Conservation (phyloP, 2,113 vertebrate species). For the Grantiella picta region DNA sequence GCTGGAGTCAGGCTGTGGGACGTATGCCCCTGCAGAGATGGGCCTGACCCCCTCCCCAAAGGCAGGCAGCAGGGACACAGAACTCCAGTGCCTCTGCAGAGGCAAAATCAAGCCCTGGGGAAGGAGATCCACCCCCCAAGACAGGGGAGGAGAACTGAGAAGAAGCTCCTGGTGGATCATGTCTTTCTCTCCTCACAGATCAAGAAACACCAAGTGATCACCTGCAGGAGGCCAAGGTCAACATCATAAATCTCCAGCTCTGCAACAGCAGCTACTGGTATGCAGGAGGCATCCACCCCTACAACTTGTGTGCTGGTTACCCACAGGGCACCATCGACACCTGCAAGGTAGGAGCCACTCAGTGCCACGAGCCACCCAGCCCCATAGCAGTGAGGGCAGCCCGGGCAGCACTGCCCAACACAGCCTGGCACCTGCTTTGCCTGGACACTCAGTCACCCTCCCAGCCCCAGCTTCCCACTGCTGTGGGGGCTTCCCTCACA, state of each 20-base stretch:
- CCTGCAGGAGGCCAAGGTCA: neutral
- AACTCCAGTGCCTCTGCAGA: neutral
- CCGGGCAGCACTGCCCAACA: neutral
- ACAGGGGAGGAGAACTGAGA: no score
- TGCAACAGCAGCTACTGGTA: neutral
- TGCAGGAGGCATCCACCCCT: rapidly evolving
- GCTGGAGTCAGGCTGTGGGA: neutral
- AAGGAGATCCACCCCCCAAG: neutral
- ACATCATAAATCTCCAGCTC: rapidly evolving
- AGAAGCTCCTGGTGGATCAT: rapidly evolving
- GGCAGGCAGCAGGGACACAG: neutral
- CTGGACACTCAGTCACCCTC: no score
- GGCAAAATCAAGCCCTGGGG: neutral
- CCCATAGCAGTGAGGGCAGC: neutral
- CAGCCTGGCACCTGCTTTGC: no score
- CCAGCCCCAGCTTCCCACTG: no score
- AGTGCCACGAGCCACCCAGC: neutral
- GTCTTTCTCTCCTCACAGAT: neutral
- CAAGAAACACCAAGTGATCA: no score
- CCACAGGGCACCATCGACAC: rapidly evolving
- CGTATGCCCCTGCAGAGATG: rapidly evolving
- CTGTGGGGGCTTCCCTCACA: no score
- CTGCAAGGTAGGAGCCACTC: neutral
- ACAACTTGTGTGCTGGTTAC: neutral
- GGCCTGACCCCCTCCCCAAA: neutral